Conservation (phyloP, 2,113 vertebrate species). For the Galemys pyrenaicus region DNA sequence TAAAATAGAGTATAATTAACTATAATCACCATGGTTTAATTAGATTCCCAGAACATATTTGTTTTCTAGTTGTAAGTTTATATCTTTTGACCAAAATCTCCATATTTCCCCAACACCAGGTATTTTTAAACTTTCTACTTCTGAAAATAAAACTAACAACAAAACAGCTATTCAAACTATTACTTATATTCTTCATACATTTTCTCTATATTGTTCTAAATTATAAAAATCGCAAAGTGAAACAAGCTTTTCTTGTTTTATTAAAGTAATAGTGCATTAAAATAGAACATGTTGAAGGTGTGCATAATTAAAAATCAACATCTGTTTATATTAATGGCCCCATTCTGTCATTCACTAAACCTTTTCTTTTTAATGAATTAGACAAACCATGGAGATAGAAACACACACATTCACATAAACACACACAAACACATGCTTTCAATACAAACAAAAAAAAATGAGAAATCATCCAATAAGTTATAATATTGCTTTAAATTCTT, state of each 20-base stretch:
- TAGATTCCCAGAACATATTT: not conserved
- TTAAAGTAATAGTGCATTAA: not conserved
- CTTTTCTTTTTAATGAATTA: not conserved
- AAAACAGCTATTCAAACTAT: not conserved
- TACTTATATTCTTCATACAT: not conserved
- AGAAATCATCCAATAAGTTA: not conserved
- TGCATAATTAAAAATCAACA: not conserved
- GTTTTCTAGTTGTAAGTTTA: not conserved
- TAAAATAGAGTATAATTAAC: not conserved
- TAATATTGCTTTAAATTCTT: not conserved
- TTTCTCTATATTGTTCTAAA: not conserved
- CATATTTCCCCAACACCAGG: not conserved
- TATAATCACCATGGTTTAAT: not conserved
- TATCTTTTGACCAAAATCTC: not conserved
- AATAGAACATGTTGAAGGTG: not conserved
- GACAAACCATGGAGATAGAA: not conserved
- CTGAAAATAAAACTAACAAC: not conserved
- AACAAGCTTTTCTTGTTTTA: not conserved
- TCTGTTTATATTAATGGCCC: not conserved
- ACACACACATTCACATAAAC: not conserved
- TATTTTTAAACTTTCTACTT: constrained; percentile 50
- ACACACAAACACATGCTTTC: rapidly evolving
- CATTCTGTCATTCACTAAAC: not conserved
- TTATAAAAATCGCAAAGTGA: not conserved
- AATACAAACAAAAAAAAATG: not conserved